Evolutionary conservation across 2,113 vertebrate genomes (phyloP).

Genomic region (Toxotes chatareus): DNA sequence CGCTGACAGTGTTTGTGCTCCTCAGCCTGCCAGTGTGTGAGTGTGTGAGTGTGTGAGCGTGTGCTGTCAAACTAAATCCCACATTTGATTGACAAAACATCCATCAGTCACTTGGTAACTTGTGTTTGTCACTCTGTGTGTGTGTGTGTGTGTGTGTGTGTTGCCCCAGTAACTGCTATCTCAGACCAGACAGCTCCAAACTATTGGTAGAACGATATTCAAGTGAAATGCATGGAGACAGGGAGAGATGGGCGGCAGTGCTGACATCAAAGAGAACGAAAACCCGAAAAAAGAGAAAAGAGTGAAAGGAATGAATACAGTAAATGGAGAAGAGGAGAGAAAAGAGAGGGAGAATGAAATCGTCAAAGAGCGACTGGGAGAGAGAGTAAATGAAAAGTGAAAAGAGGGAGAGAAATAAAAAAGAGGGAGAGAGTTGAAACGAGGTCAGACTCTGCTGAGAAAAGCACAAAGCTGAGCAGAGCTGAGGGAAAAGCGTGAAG

Average conservation of each 20-base stretch:
- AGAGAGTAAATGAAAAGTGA: constrained; percentile 30
- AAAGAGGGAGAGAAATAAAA: constrained; percentile 23
- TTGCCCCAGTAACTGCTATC: constrained; percentile 1
- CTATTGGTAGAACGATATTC: not conserved
- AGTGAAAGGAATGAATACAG: constrained; percentile 40
- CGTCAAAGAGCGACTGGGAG: constrained; percentile 19
- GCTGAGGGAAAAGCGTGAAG: constrained; percentile 16
- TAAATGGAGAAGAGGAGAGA: constrained; percentile 16
- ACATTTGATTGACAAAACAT: constrained; percentile 62
- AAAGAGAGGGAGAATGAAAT: not conserved
- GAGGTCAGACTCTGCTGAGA: constrained; percentile 36
- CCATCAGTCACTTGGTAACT: constrained; percentile 36
- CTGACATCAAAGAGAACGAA: constrained; percentile 25
- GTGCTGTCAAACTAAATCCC: constrained; percentile 46
- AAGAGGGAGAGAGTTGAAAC: constrained; percentile 30
- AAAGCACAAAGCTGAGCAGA: constrained; percentile 31
- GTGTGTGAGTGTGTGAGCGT: constrained; percentile 6
- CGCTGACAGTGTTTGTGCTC: constrained; percentile 29
- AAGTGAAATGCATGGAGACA: not conserved
- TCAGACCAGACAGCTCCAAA: constrained; percentile 20
- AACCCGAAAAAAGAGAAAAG: constrained; percentile 15
- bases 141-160: constrained; percentile 24
- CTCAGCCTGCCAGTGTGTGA: constrained; percentile 17
- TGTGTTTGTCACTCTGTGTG: not conserved
- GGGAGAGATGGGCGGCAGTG: not conserved